Evolutionary conservation across 35 echinoderm and acorn worm species (phyloP).

Genomic region (Strongylocentrotus purpuratus): DNA sequence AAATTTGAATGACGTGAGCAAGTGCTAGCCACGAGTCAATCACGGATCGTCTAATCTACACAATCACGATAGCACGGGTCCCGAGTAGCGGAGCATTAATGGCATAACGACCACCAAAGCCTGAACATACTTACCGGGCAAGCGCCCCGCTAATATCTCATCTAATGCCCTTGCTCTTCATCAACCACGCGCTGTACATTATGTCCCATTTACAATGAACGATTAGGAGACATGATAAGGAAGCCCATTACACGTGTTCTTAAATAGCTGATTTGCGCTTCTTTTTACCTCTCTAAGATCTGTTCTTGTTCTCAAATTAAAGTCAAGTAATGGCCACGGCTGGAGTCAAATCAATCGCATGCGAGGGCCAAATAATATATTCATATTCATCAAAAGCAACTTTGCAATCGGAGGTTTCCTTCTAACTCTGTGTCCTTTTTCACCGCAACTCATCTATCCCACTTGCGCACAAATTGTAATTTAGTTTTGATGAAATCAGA

Average conservation of each 20-base stretch:
- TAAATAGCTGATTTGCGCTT: slow-evolving; percentile 24
- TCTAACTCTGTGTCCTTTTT: slow-evolving; percentile 10
- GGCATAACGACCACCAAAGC: slow-evolving; percentile 4
- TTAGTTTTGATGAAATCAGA: slow-evolving; percentile 45
- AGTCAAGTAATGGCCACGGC: background rate
- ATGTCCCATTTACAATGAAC: slow-evolving; percentile 7
- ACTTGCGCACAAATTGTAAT: slow-evolving; percentile 24
- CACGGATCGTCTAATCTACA: slow-evolving; percentile 36
- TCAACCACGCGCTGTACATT: background rate
- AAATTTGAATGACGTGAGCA: slow-evolving; percentile 11
- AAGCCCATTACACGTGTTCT: slow-evolving; percentile 10
- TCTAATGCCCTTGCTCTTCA: background rate
- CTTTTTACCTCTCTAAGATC: background rate
- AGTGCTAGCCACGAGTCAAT: background rate
- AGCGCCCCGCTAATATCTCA: background rate
- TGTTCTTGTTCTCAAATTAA: slow-evolving; percentile 24
- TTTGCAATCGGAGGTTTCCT: background rate
- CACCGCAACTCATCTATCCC: background rate
- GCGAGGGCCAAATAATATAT: slow-evolving; percentile 25
- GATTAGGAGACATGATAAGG: background rate
- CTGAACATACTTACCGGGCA: background rate
- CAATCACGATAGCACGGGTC: slow-evolving; percentile 16
- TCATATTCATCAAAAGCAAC: slow-evolving; percentile 43
- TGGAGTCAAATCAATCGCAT: background rate
- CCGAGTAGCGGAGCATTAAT: background rate